A percentile compares a stretch with the other conserved stretches of the same genome.
phyloP scores from a whole-genome alignment of 2,888 invertebrate genomes.

The Ischnura elegans region DNA sequence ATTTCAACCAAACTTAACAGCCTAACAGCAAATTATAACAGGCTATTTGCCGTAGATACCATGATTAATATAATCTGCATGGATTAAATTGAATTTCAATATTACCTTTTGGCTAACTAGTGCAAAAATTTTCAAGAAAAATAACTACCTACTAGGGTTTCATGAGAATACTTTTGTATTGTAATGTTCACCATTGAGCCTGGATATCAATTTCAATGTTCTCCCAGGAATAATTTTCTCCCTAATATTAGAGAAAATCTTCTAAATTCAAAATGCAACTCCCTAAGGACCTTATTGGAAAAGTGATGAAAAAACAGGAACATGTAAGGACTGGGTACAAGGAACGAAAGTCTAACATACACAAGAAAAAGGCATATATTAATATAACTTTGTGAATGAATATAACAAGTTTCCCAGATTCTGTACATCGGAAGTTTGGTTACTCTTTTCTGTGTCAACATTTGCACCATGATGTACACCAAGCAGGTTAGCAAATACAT shows the following conservation, averaged over 20 bases:
- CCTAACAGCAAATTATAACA: no score
- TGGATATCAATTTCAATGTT: not conserved
- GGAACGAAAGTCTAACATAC: slow-evolving; percentile 52
- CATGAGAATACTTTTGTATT: not conserved
- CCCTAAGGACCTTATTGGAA: not conserved
- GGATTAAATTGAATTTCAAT: no score
- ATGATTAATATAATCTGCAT: no score
- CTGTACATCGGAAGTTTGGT: slow-evolving; percentile 62
- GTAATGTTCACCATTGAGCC: not conserved
- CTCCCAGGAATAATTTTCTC: not conserved
- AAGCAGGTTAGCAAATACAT: slow-evolving; percentile 63
- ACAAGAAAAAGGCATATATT: slow-evolving; percentile 64
- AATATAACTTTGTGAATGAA: slow-evolving; percentile 64
- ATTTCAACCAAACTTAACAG: no score
- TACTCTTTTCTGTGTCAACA: slow-evolving; percentile 43
- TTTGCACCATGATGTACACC: slow-evolving; percentile 62
- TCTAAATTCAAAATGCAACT: not conserved
- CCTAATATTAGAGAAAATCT: not conserved
- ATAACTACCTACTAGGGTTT: not conserved
- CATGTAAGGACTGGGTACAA: not conserved
- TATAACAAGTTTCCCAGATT: slow-evolving; percentile 62
- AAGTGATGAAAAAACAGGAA: slow-evolving; percentile 7
- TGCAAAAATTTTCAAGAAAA: not conserved
- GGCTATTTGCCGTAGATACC: no score
- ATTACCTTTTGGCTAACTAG: no score